Percentiles rank a stretch among this genome's conserved stretches.
These are phyloP conservation scores for Rhagium mordax DNA, from an alignment of 2,888 invertebrate species.

Conservation along the genomic window DNA sequence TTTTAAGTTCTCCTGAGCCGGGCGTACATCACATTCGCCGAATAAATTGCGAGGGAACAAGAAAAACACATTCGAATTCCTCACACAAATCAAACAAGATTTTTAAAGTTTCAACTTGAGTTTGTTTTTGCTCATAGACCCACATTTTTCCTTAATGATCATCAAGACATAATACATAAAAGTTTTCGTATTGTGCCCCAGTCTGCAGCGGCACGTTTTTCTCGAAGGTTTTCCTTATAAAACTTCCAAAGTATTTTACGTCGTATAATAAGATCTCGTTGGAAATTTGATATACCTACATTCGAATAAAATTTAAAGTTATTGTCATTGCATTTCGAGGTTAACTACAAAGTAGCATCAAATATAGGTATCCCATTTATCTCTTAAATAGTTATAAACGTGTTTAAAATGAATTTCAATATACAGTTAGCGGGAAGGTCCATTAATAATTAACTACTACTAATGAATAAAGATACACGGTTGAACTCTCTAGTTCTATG, in stretches of 20 bases:
- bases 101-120: slow-evolving; percentile 38
- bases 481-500: too few relatives aligned
- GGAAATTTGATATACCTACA: neutral
- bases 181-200: neutral
- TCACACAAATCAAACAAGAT: slow-evolving; percentile 51
- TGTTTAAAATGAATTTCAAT: neutral
- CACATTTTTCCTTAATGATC: slow-evolving; percentile 32
- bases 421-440: too few relatives aligned
- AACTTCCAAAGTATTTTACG: neutral
- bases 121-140: slow-evolving; percentile 16
- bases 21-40: neutral
- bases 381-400: neutral
- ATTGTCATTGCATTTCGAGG: neutral
- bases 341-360: too few relatives aligned
- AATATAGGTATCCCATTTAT: too few relatives aligned
- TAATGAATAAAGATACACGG: too few relatives aligned
- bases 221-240: neutral
- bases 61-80: slow-evolving; percentile 51
- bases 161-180: slow-evolving; percentile 21
- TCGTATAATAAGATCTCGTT: neutral
- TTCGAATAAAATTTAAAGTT: neutral
- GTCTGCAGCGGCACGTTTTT: neutral
- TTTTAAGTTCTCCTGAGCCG: neutral
- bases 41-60: slow-evolving; percentile 45
- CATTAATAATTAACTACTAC: too few relatives aligned